phyloP scores from a whole-genome alignment of 1,140 invertebrate species.

The Neoseiulus cucumeris region DNA sequence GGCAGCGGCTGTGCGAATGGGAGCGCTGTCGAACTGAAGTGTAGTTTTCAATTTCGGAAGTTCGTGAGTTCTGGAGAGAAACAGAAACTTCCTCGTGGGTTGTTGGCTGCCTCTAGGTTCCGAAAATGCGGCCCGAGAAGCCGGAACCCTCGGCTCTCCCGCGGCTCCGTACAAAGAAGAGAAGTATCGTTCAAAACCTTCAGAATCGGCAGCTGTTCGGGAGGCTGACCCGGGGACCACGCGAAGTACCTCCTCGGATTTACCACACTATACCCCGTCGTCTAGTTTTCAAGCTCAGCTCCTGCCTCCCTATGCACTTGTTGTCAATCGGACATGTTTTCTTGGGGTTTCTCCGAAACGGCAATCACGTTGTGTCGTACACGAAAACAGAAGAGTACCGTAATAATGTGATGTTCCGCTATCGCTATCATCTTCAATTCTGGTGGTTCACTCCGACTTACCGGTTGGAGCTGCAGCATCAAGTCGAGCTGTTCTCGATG shows the following conservation, averaged over 20 bases:
- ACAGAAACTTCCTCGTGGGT: too few relatives aligned
- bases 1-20: too few relatives aligned
- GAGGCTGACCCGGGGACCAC: background rate
- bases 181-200: background rate
- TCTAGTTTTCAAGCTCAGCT: background rate
- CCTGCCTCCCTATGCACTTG: background rate
- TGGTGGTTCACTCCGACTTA: background rate
- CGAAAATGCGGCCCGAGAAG: too few relatives aligned
- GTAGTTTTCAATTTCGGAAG: too few relatives aligned
- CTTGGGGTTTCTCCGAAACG: background rate
- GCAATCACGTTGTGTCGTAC: background rate
- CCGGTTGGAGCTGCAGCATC: background rate
- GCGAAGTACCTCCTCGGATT: background rate
- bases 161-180: background rate
- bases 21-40: too few relatives aligned
- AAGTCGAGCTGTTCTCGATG: background rate
- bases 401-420: background rate
- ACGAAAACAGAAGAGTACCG: background rate
- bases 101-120: too few relatives aligned
- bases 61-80: too few relatives aligned
- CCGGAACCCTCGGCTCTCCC: too few relatives aligned
- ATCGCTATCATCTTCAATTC: background rate
- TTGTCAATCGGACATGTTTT: background rate
- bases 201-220: constrained; percentile 5
- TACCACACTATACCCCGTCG: background rate